Base-by-base conservation (phyloP, 2,888 invertebrate genomes). In the Syritta pipiens region DNA sequence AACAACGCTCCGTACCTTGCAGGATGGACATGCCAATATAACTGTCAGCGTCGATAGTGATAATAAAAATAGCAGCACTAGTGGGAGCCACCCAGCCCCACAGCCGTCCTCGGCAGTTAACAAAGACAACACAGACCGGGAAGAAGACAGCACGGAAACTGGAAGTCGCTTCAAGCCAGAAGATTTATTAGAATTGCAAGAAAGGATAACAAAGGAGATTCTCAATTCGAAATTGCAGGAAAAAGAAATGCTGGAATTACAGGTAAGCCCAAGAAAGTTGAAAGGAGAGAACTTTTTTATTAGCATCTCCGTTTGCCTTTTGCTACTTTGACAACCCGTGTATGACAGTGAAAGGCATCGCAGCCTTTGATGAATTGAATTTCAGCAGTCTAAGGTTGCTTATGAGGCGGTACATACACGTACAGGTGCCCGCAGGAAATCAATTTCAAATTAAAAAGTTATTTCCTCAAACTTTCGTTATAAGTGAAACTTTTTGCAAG, bases 121-220 rank as follows among this genome's bases (percentile, higher is more conserved):
- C 74, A 79, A 62, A 60, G 79, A 79, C 44, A 74, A 49, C 42
- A 46, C 44, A 6, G 51, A 62, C n/a, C 59, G 42, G 10, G 81
- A 69, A 35, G 74, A 81, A 24, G 81, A 81, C 20, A 71, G 57
- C 49, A 62, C 71, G 14, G 79, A 79, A 74, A 51, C 62, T 19
- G 79, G 79, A 30, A 81, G 83, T 40, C 85, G 84, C 71, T 86
- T 86, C 72, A 88, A 88, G 72, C 84, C 87, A 14, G 87, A 88
- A 81, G 88, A 88, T 83, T 85, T 89, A 82, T 83, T 88, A 57
- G 88, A 89, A 83, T 85, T 89, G 60, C 88, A 88, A 76, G 87
- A 89, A 81, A 88, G 88, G 76, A 89, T 89, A 60, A 86, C 89
- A 76, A 88, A 88, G 83, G 88, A 89, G 84, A 89, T 89, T 83